Percentiles rank a stretch among this genome's conserved stretches.
phyloP scores from a whole-genome alignment of 2,797 vertebrate genomes.

The Ceyx erithaca region DNA sequence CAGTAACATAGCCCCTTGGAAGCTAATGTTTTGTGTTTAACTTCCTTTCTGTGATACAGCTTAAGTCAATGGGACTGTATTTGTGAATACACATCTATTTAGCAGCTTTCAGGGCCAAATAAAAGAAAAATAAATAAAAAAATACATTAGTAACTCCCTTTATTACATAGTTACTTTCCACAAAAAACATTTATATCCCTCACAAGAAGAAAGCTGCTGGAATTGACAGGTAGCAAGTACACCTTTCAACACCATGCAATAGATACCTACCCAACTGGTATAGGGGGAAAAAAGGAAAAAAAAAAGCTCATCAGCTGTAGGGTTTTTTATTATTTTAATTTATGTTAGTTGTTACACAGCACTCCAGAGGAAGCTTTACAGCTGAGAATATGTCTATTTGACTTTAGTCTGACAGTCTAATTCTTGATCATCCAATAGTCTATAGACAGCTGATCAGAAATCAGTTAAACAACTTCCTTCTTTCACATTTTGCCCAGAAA shows the following conservation, averaged over 20 bases:
- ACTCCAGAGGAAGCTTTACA: neutral
- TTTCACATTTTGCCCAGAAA: neutral
- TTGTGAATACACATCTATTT: neutral
- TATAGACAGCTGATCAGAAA: neutral
- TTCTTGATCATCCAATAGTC: neutral
- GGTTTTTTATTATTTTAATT: neutral
- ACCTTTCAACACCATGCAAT: neutral
- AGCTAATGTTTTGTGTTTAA: neutral
- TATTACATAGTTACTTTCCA: neutral
- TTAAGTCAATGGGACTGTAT: neutral
- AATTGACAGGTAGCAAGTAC: neutral
- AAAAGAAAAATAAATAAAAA: too few species aligned
- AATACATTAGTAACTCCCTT: neutral
- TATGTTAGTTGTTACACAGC: neutral
- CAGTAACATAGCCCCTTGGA: neutral
- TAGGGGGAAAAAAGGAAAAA: accelerated
- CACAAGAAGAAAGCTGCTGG: neutral
- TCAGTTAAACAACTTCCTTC: neutral
- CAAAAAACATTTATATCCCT: neutral
- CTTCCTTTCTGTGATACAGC: neutral
- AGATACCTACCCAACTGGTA: neutral
- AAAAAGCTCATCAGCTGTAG: neutral
- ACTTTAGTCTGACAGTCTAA: neutral
- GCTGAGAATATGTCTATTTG: neutral
- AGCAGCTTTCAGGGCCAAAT: neutral